These are phyloP conservation scores for Leguminivora glycinivorella DNA, from an alignment of 1,140 invertebrate species.

Conservation along the genomic window DNA sequence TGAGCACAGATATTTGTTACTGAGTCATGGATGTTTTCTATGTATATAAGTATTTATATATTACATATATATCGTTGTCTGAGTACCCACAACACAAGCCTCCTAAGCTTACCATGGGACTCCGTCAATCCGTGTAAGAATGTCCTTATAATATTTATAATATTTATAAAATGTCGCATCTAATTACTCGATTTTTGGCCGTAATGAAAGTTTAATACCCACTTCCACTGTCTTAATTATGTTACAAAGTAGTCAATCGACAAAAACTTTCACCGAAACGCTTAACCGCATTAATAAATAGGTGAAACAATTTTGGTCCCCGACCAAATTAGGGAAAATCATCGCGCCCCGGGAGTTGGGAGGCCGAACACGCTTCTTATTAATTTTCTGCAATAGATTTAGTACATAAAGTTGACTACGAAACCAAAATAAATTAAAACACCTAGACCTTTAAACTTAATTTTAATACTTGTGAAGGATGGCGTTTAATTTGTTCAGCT, in stretches of 20 bases:
- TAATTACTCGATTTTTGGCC: background rate
- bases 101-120: too few species aligned
- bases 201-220: background rate
- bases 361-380: conserved; percentile 21
- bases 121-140: too few species aligned
- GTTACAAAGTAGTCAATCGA: background rate
- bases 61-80: too few species aligned
- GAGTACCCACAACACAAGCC: too few species aligned
- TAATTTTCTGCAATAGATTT: conserved; percentile 27
- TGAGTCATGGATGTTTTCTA: too few species aligned
- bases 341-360: background rate
- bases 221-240: background rate
- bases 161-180: too few species aligned
- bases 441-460: conserved; percentile 11
- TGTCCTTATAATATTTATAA: too few species aligned
- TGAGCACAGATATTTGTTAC: too few species aligned
- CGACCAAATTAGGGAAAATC: conserved; percentile 12
- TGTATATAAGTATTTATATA: too few species aligned
- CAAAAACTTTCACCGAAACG: conserved; percentile 5
- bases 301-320: conserved; percentile 1
- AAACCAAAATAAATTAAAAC: conserved; percentile 16
- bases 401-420: conserved; percentile 8
- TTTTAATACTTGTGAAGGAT: conserved; percentile 14
- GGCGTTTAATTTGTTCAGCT: conserved; percentile 8
- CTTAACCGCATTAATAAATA: conserved; percentile 19